Evolutionary conservation across 1,140 invertebrate species (phyloP), one percentile per base, ranked within the genome.

Genomic region (Helicorthomorpha holstii): DNA sequence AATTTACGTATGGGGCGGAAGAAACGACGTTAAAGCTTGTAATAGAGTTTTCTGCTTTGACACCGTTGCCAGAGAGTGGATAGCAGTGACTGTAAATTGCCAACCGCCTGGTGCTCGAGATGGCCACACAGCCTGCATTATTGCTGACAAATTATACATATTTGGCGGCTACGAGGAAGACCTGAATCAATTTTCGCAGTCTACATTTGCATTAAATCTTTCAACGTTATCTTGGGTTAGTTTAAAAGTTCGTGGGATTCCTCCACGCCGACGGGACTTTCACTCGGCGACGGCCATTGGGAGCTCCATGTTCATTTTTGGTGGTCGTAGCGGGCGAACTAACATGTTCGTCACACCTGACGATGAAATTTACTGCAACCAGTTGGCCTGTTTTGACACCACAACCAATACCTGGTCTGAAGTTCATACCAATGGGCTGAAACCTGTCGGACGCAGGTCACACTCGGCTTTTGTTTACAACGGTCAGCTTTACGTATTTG

Each of bases 1-100:
- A 64, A 78, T 84, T 48, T 93, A 83, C 60, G 75, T 94, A 46
- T 94, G 86, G 85, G 90, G 90, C 50, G 89, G 90, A 0, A 71
- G 89, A 49, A 92, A 92, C 66, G 88, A 92, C 64, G 72, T 78
- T 59, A 75, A 75, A 48, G 77, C 83, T 2, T 89, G 84, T 69
- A 81, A 83, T 61, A 75, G 72, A 27, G 66, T 94, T 0, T 90
- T 79, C 58, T 79, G 78, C 60, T 91, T 85, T 65, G 77, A 89
- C 69, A 81, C 80, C n/a, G 64, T 74, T 76, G 63, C 57, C 63
- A 55, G 16, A 7, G 71, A 68, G 55, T 91, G 86, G 88, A 76
- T 66, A 27, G 69, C 67, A 29, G 79, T 83, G 10, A 27, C 60
- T 54, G 77, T 81, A 0, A 68, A 66, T 3, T 87, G 87, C 0